Percentiles rank a stretch among this genome's conserved stretches.
These are phyloP conservation scores for Anas flavirostris DNA, from an alignment of 2,797 vertebrate species.

Conservation along the genomic window DNA sequence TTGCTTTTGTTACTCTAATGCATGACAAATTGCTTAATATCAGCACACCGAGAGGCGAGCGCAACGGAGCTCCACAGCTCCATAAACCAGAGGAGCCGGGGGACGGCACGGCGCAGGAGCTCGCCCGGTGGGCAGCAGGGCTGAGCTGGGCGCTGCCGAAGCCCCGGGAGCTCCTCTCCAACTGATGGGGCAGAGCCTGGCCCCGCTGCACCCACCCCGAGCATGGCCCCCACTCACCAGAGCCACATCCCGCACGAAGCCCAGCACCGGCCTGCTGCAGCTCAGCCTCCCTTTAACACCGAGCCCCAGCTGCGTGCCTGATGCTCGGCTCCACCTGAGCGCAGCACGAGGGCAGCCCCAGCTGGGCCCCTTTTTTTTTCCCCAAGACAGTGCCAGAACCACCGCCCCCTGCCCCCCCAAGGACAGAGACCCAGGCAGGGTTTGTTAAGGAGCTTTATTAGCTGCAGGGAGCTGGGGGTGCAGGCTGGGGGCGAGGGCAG, in stretches of 20 bases:
- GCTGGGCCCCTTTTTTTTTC: background rate
- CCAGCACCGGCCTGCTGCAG: fast-evolving
- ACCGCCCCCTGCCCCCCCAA: fast-evolving
- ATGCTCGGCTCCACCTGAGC: fast-evolving
- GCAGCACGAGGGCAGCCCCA: background rate
- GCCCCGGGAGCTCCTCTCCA: no score
- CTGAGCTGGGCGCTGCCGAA: background rate
- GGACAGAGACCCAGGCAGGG: background rate
- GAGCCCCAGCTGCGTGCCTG: background rate
- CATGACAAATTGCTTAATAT: background rate
- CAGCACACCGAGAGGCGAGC: background rate
- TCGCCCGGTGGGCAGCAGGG: no score
- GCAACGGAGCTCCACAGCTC: fast-evolving
- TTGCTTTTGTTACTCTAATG: background rate
- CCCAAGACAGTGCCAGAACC: background rate
- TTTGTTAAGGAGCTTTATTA: slow-evolving; percentile 66
- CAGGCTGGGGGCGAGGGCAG: background rate
- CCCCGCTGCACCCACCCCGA: background rate
- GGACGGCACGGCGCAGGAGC: no score
- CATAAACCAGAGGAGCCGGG: background rate
- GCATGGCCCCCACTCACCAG: background rate
- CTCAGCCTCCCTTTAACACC: no score
- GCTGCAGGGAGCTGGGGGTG: slow-evolving; percentile 47
- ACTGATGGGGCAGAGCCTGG: no score
- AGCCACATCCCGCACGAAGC: fast-evolving